These are phyloP conservation scores for Astur gentilis DNA, from an alignment of 2,113 vertebrate genomes.

Conservation along the genomic window DNA sequence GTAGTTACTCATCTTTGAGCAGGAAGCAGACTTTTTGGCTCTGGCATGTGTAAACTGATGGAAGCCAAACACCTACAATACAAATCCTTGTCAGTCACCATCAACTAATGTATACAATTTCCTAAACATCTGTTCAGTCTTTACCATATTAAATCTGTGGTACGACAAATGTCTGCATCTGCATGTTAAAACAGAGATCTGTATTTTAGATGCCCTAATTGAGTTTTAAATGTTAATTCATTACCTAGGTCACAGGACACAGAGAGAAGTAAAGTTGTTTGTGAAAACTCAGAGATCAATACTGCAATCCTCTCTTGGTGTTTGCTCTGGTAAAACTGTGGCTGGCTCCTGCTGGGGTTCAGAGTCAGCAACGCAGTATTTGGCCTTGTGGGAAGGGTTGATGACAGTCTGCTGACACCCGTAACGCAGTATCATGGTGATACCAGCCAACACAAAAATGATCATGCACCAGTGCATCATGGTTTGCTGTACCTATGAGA, in stretches of 20 bases:
- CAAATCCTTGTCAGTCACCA: background rate
- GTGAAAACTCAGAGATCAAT: background rate
- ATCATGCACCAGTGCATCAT: rapidly evolving
- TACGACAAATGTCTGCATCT: background rate
- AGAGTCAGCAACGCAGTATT: background rate
- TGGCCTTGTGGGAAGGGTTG: background rate
- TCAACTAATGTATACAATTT: background rate
- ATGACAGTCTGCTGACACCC: background rate
- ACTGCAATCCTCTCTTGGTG: background rate
- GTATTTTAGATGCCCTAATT: background rate
- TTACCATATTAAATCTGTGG: background rate
- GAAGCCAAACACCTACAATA: background rate
- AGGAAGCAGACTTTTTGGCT: background rate
- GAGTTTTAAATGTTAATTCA: constrained; percentile 10
- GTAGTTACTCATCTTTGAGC: background rate
- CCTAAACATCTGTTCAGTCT: constrained; percentile 35
- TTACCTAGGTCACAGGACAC: background rate
- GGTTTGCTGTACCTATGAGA: background rate
- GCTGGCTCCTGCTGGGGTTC: background rate
- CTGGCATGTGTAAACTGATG: background rate
- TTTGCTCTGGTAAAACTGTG: background rate
- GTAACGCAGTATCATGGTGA: too few species aligned
- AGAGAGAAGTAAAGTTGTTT: background rate
- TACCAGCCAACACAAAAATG: background rate
- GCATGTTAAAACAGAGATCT: background rate